phyloP scores from a whole-genome alignment of 1,140 invertebrate genomes.

The Bradynema listronoti region DNA sequence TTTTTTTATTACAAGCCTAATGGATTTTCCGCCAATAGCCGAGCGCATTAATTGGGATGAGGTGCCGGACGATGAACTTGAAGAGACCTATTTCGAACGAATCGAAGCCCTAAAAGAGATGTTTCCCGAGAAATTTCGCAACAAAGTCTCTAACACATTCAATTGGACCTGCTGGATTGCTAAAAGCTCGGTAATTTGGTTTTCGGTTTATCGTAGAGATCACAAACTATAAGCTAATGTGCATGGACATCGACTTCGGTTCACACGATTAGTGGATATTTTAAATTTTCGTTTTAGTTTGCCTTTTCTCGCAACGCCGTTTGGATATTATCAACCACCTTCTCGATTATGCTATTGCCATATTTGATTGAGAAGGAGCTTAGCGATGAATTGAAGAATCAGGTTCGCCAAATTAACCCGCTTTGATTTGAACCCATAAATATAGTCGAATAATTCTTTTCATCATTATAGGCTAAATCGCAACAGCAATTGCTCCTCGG shows the following conservation, averaged over 20 bases:
- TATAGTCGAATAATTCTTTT: slow-evolving; percentile 15
- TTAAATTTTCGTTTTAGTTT: too few species aligned
- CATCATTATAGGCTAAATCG: slow-evolving; percentile 40
- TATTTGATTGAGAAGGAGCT: slow-evolving; percentile 53
- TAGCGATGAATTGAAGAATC: slow-evolving; percentile 49
- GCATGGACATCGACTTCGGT: too few species aligned
- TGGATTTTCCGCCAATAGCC: neutral
- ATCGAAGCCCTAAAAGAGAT: slow-evolving; percentile 53
- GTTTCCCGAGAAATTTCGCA: slow-evolving; percentile 40
- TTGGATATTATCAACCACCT: slow-evolving; percentile 49
- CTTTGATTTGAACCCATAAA: slow-evolving; percentile 6
- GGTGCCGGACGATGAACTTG: slow-evolving; percentile 50
- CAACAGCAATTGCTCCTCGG: slow-evolving; percentile 57
- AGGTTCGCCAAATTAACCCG: slow-evolving; percentile 25
- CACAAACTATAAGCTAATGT: neutral
- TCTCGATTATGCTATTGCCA: slow-evolving; percentile 51
- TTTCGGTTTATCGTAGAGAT: neutral
- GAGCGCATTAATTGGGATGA: slow-evolving; percentile 33
- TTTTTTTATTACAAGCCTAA: slow-evolving; percentile 1
- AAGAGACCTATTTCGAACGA: slow-evolving; percentile 48
- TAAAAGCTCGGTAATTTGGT: slow-evolving; percentile 24
- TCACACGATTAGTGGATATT: too few species aligned
- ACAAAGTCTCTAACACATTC: slow-evolving; percentile 22
- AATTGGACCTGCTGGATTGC: slow-evolving; percentile 19
- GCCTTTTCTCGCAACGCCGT: slow-evolving; percentile 37